Evolutionary conservation across 2,113 vertebrate genomes (phyloP).

Genomic region (Cyphomyrus plagiostoma): DNA sequence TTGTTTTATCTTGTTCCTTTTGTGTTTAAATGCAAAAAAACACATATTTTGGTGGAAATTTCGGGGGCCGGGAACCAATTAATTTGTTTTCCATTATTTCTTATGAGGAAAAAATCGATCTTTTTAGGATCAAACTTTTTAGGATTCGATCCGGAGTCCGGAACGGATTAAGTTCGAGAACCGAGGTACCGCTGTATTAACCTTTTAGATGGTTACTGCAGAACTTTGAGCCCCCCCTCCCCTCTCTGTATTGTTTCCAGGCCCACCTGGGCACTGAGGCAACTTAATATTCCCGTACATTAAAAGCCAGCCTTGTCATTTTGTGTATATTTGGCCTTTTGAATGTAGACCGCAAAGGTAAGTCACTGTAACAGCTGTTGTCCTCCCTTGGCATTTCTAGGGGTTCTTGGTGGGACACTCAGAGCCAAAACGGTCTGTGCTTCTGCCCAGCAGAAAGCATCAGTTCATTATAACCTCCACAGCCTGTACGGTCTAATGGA

Average conservation of each 20-base stretch:
- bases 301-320: not conserved
- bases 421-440: slow-evolving; percentile 58
- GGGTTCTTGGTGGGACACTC: slow-evolving; percentile 52
- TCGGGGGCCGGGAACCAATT: too few relatives aligned
- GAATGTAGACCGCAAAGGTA: not conserved
- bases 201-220: not conserved
- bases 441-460: slow-evolving; percentile 53
- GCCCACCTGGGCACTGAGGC: not conserved
- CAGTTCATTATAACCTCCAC: slow-evolving; percentile 66
- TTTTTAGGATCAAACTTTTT: too few relatives aligned
- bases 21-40: too few relatives aligned
- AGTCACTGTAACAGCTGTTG: not conserved
- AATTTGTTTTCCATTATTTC: too few relatives aligned
- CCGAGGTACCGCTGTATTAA: not conserved
- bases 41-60: too few relatives aligned
- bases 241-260: not conserved
- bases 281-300: not conserved
- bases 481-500: slow-evolving; percentile 69
- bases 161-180: too few relatives aligned
- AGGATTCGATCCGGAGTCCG: too few relatives aligned
- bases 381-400: slow-evolving; percentile 34
- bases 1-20: too few relatives aligned
- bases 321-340: not conserved
- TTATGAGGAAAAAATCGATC: too few relatives aligned
- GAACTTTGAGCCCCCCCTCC: not conserved